Conservation (phyloP, 2,113 vertebrate genomes). For the Megaptera novaeangliae region DNA sequence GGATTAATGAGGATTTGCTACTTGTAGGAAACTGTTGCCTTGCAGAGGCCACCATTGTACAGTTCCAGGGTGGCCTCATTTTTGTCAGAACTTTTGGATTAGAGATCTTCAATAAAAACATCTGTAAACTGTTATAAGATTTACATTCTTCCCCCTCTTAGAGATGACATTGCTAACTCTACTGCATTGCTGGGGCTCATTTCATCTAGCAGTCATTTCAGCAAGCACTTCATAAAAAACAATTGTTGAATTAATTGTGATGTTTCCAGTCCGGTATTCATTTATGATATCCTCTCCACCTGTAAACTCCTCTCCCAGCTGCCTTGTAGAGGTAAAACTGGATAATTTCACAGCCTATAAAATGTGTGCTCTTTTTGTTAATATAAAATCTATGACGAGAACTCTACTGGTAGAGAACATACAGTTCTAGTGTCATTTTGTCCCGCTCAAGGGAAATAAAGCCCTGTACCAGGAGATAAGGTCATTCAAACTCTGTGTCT, state of each 20-base stretch:
- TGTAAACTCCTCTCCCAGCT: constrained; percentile 74
- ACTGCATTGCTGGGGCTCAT: constrained; percentile 70
- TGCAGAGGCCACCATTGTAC: constrained; percentile 33
- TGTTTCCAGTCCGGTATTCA: constrained; percentile 70
- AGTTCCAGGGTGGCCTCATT: constrained; percentile 70
- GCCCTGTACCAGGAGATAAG: constrained; percentile 48
- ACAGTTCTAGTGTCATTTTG: constrained; percentile 37
- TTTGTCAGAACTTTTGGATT: constrained; percentile 77
- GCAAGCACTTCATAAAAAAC: constrained; percentile 77
- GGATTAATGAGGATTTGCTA: constrained; percentile 80
- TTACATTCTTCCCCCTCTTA: constrained; percentile 69
- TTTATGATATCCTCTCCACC: constrained; percentile 71
- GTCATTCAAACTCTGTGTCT: constrained; percentile 56
- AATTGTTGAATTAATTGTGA: constrained; percentile 79
- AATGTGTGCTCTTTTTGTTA: constrained; percentile 49
- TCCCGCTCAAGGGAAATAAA: constrained; percentile 49
- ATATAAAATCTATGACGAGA: constrained; percentile 53
- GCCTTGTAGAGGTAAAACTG: constrained; percentile 69
- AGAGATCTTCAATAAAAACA: constrained; percentile 76
- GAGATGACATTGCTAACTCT: constrained; percentile 74
- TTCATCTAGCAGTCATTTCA: constrained; percentile 72
- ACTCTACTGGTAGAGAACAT: constrained; percentile 42
- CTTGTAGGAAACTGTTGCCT: constrained; percentile 55
- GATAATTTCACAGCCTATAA: constrained; percentile 67
- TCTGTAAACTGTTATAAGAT: constrained; percentile 77